Conservation (phyloP, 2,888 invertebrate species). For the Tenthredo notha region DNA sequence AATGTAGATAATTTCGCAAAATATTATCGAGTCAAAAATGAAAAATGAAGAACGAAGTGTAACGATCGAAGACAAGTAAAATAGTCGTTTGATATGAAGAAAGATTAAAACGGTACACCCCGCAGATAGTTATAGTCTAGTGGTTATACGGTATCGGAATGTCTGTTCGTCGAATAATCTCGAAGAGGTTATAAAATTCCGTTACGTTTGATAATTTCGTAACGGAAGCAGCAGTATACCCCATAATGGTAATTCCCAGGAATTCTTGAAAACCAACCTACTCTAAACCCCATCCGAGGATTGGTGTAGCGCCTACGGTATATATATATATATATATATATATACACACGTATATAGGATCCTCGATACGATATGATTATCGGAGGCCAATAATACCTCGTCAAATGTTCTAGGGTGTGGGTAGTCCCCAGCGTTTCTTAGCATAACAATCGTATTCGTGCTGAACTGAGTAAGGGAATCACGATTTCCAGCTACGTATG, state of each 20-base stretch:
- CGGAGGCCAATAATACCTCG: conserved; percentile 32
- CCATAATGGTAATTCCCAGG: conserved; percentile 36
- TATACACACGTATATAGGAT: not conserved
- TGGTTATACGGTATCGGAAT: not conserved
- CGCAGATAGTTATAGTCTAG: not conserved
- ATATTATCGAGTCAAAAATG: not conserved
- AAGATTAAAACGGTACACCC: not conserved
- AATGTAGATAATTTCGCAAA: not conserved
- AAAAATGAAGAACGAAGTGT: not conserved
- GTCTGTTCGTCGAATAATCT: not conserved
- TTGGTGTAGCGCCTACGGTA: not conserved
- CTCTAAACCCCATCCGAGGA: not conserved
- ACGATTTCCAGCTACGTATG: conserved; percentile 68
- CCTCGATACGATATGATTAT: conserved; percentile 49
- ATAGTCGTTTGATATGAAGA: not conserved
- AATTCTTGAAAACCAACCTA: conserved; percentile 47
- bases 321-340: not conserved
- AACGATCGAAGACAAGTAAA: not conserved
- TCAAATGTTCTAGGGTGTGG: conserved; percentile 7
- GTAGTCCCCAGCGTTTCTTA: conserved; percentile 56
- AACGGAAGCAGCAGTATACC: conserved; percentile 28
- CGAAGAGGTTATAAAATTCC: not conserved
- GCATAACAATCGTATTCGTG: conserved; percentile 62
- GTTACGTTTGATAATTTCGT: conserved; percentile 42
- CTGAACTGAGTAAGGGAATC: conserved; percentile 56